phyloP scores from a whole-genome alignment of 2,113 vertebrate genomes.

The Vulpes ferrilata region DNA sequence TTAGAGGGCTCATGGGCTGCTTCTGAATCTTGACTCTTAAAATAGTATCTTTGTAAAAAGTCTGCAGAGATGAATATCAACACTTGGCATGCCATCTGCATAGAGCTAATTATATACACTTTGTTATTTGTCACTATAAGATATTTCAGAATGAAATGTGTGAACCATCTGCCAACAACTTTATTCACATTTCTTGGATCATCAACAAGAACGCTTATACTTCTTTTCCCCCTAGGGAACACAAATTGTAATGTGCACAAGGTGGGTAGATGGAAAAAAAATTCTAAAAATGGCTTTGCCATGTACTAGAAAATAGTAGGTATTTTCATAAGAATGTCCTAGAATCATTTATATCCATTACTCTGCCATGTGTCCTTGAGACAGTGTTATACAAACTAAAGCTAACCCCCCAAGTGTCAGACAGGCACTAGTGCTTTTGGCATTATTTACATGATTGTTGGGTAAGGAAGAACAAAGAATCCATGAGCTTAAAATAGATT shows the following conservation, averaged over 20 bases:
- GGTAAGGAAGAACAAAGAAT: slow-evolving; percentile 69
- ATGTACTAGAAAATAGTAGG: slow-evolving; percentile 62
- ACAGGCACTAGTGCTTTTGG: slow-evolving; percentile 46
- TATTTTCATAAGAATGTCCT: slow-evolving; percentile 65
- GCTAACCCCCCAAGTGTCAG: slow-evolving; percentile 49
- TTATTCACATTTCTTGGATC: slow-evolving; percentile 86
- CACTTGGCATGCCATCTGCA: slow-evolving; percentile 84
- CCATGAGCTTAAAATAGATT: slow-evolving; percentile 65
- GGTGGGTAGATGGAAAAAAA: slow-evolving; percentile 69
- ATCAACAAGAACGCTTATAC: slow-evolving; percentile 72
- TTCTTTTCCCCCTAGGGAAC: slow-evolving; percentile 34
- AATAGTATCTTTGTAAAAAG: slow-evolving; percentile 78
- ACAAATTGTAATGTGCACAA: slow-evolving; percentile 65
- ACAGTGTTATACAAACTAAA: slow-evolving; percentile 55
- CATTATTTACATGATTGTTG: slow-evolving; percentile 60
- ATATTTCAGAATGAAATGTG: slow-evolving; percentile 88
- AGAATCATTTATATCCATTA: slow-evolving; percentile 76
- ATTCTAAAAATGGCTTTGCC: slow-evolving; percentile 79
- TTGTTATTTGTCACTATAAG: slow-evolving; percentile 87
- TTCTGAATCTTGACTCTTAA: slow-evolving; percentile 78
- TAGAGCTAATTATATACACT: slow-evolving; percentile 86
- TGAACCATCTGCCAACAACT: slow-evolving; percentile 86
- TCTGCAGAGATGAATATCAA: slow-evolving; percentile 80
- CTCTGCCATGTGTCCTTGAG: slow-evolving; percentile 59
- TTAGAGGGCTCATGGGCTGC: slow-evolving; percentile 7